Evolutionary conservation across 2,797 vertebrate species (phyloP).

Genomic region (Dallia pectoralis): DNA sequence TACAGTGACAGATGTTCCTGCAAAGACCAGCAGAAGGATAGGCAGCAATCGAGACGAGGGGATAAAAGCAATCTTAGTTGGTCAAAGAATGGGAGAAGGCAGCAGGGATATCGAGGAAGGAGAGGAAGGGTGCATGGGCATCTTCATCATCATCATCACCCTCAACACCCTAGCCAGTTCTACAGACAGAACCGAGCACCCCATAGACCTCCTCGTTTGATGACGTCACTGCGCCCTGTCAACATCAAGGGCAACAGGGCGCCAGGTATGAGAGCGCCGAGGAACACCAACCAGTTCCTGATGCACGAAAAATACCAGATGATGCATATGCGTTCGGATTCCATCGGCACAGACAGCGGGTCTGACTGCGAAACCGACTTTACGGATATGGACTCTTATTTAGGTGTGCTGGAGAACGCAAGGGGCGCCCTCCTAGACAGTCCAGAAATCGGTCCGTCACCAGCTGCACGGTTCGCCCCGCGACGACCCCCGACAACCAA

Average conservation of each 20-base stretch:
- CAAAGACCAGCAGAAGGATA: conserved; percentile 51
- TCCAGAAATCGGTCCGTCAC: conserved; percentile 30
- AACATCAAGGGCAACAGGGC: conserved; percentile 79
- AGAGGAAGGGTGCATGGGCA: conserved; percentile 49
- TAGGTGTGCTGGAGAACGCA: conserved; percentile 85
- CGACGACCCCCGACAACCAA: conserved; percentile 21
- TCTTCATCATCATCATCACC: conserved; percentile 34
- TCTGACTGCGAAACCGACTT: conserved; percentile 84
- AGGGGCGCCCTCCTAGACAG: conserved; percentile 80
- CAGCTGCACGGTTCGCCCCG: conserved; percentile 30
- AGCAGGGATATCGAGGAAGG: conserved; percentile 54
- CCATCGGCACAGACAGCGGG: conserved; percentile 80
- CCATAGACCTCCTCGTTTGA: conserved; percentile 41
- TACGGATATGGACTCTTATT: conserved; percentile 86
- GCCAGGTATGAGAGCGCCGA: conserved; percentile 83
- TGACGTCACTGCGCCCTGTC: conserved; percentile 73
- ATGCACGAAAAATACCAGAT: conserved; percentile 90
- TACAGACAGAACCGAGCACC: conserved; percentile 40
- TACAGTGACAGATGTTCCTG: conserved; percentile 25
- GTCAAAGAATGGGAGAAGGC: conserved; percentile 68
- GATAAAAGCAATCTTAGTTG: conserved; percentile 64
- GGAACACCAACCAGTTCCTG: conserved; percentile 90
- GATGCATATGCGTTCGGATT: conserved; percentile 85
- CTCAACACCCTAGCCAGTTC: conserved; percentile 20
- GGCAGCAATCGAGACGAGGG: conserved; percentile 36